Conservation (phyloP, 1,140 invertebrate genomes). For the Ceratina japonica region DNA sequence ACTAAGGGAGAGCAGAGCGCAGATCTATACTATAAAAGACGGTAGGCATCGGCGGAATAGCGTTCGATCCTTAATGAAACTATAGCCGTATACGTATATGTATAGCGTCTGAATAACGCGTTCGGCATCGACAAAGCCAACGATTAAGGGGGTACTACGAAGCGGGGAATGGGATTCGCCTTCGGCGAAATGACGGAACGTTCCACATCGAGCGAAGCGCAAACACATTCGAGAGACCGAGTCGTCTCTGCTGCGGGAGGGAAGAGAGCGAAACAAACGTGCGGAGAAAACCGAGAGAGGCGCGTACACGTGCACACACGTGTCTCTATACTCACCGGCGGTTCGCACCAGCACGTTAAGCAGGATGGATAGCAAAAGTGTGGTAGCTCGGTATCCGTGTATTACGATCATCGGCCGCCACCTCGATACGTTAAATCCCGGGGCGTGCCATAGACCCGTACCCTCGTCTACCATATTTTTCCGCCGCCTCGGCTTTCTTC, state of each 20-base stretch:
- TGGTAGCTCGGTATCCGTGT: conserved; percentile 65
- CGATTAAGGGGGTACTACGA: conserved; percentile 3
- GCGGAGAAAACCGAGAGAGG: conserved; percentile 11
- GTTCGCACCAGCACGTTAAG: conserved; percentile 68
- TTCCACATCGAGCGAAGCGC: conserved; percentile 18
- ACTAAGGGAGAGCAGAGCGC: neutral
- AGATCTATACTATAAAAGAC: conserved; percentile 31
- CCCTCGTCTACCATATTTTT: conserved; percentile 68
- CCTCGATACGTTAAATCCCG: conserved; percentile 63
- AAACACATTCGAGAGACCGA: conserved; percentile 17
- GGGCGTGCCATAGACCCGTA: conserved; percentile 62
- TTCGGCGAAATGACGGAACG: conserved; percentile 2
- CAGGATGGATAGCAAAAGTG: conserved; percentile 64
- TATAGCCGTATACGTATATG: no score
- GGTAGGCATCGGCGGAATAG: neutral
- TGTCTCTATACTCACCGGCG: conserved; percentile 59
- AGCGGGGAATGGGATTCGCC: conserved; percentile 26
- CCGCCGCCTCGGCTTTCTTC: conserved; percentile 45
- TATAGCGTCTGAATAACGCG: neutral
- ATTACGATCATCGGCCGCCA: conserved; percentile 69
- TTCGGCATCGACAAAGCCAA: conserved; percentile 14
- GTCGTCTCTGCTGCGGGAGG: neutral
- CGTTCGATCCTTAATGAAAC: neutral
- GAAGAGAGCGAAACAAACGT: conserved; percentile 2
- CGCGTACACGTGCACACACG: neutral